Conservation (phyloP, 2,888 invertebrate genomes). For the Eledone cirrhosa region DNA sequence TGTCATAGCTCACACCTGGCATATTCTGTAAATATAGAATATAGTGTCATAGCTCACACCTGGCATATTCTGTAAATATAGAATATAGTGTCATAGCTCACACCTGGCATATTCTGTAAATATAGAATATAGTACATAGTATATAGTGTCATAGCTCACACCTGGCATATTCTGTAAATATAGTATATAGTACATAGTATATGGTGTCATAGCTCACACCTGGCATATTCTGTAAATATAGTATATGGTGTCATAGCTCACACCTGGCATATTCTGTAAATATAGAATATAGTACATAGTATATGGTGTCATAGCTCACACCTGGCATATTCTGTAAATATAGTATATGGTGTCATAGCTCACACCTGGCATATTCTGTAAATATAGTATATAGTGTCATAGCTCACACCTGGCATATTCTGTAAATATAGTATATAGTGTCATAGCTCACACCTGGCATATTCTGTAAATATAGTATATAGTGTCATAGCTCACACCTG, state of each 20-base stretch:
- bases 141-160: slow-evolving; percentile 61
- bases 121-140: too few relatives aligned
- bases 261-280: slow-evolving; percentile 50
- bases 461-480: slow-evolving; percentile 47
- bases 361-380: slow-evolving; percentile 54
- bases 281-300: too few relatives aligned
- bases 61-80: slow-evolving; percentile 51
- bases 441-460: slow-evolving; percentile 59
- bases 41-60: slow-evolving; percentile 59
- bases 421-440: slow-evolving; percentile 48
- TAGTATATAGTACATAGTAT: too few relatives aligned
- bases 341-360: slow-evolving; percentile 61
- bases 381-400: slow-evolving; percentile 54
- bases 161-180: slow-evolving; percentile 50
- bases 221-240: slow-evolving; percentile 51
- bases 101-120: slow-evolving; percentile 50
- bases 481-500: slow-evolving; percentile 59
- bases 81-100: slow-evolving; percentile 62
- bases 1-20: slow-evolving; percentile 57
- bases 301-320: slow-evolving; percentile 61
- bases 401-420: slow-evolving; percentile 56
- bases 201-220: slow-evolving; percentile 59
- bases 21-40: slow-evolving; percentile 51
- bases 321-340: slow-evolving; percentile 50
- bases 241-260: slow-evolving; percentile 62